Evolutionary conservation across 2,113 vertebrate species (phyloP).

Genomic region (Bubalus kerabau): DNA sequence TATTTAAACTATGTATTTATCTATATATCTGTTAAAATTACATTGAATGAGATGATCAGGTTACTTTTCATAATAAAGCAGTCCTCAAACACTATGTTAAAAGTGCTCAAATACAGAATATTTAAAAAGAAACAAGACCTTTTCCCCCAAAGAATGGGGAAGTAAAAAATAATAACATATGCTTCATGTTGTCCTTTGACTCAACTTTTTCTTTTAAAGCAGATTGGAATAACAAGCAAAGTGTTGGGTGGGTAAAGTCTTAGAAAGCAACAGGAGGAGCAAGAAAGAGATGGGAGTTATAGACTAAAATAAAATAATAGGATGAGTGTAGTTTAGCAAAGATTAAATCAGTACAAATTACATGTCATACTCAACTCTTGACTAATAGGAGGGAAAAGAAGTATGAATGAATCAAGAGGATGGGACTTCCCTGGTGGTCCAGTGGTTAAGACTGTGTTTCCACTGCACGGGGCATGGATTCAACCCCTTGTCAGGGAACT

Average conservation of each 20-base stretch:
- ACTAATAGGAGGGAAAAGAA: neutral
- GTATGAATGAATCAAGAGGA: neutral
- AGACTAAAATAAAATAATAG: neutral
- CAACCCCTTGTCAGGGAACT: neutral
- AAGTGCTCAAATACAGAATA: neutral
- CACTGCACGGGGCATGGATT: neutral
- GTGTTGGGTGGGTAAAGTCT: neutral
- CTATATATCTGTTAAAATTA: neutral
- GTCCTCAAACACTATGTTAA: neutral
- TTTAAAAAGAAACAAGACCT: neutral
- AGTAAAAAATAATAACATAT: neutral
- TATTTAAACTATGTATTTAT: neutral
- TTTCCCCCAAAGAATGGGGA: neutral
- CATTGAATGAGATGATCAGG: neutral
- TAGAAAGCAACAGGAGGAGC: neutral
- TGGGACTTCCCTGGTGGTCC: neutral
- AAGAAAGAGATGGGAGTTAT: neutral
- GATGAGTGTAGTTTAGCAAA: neutral
- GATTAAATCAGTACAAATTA: neutral
- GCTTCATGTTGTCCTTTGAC: neutral
- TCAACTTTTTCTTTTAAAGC: slow-evolving; percentile 16
- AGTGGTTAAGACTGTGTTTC: neutral
- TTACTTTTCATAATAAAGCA: neutral
- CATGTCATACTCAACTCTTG: neutral
- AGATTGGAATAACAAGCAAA: slow-evolving; percentile 9